Conservation (phyloP, 2,797 vertebrate species). For the Enteromius treurensis region DNA sequence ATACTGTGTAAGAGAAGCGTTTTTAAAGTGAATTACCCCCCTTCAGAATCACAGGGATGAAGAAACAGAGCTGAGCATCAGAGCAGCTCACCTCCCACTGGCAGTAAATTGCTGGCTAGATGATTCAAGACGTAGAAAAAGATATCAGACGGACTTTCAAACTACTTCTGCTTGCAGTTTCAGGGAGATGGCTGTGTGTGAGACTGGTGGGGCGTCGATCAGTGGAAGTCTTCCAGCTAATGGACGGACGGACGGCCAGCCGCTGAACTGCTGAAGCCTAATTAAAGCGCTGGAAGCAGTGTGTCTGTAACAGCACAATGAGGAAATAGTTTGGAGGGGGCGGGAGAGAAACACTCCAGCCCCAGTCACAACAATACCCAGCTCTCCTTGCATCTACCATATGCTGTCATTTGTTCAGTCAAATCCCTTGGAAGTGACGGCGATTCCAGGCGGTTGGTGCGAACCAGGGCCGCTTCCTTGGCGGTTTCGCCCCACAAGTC, state of each 20-base stretch:
- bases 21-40: background rate
- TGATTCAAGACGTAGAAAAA: constrained; percentile 65
- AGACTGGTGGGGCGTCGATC: background rate
- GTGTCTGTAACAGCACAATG: constrained; percentile 82
- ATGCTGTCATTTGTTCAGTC: constrained; percentile 85
- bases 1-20: background rate
- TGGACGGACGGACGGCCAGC: constrained; percentile 32
- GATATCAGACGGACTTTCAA: constrained; percentile 69
- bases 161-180: constrained; percentile 71
- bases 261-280: constrained; percentile 75
- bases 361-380: constrained; percentile 78
- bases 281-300: constrained; percentile 79
- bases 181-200: constrained; percentile 50
- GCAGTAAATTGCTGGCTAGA: constrained; percentile 78
- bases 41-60: constrained; percentile 59
- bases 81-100: constrained; percentile 73
- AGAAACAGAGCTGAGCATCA: constrained; percentile 63
- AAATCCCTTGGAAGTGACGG: constrained; percentile 77
- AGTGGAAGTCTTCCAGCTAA: constrained; percentile 43
- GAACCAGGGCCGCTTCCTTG: constrained; percentile 53
- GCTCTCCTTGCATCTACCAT: constrained; percentile 80
- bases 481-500: constrained; percentile 52
- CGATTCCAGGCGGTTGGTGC: constrained; percentile 71
- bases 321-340: constrained; percentile 79
- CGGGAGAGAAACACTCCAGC: constrained; percentile 62